Evolutionary conservation across 2,113 vertebrate genomes (phyloP), one percentile per base, ranked within the genome.

Genomic region (Cyprinodon variegatus): DNA sequence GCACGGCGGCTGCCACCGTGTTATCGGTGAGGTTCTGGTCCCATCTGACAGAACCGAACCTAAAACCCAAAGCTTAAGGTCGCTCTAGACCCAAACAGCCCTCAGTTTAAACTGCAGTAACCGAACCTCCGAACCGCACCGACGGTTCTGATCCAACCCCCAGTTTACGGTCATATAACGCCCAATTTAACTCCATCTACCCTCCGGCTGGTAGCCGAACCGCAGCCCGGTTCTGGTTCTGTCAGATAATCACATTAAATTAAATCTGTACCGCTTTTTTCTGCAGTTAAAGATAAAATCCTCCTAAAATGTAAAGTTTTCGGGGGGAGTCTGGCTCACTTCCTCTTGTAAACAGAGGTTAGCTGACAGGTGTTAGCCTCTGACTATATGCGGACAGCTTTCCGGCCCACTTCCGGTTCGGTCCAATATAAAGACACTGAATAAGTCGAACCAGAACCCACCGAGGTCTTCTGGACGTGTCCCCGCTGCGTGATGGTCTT

Each of bases 401-500:
- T 57, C 50, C 50, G 17, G 17, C n/a, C 20, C 50, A n/a, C n/a
- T 10, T n/a, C 6, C 50, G n/a, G 50, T 14, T 20, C 20, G 6
- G 2, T 57, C 17, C 17, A n/a, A 20, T 10, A 57, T n/a, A n/a
- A 57, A 20, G 8, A 9, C 50, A 57, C 7, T 57, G 0, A 57
- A 17, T n/a, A 57, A 6, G 20, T 4, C 17, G 17, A 20, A 7
- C 9, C 66, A 40, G 72, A 0, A 45, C 63, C 65, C 63, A 94
- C 94, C 94, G 94, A 90, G 62, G 91, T 93, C 61, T 94, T 94
- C 81, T 95, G 94, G 74, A 95, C 95, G 86, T 95, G 93, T 73
- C 94, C 94, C 72, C 95, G 88, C 84, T 95, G 94, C 43, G 93
- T 94, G 92, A 96, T 94, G 63, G 92, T 94, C 84, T 95, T 95